Base-by-base conservation (phyloP, 2,888 invertebrate species). In the Aelia acuminata region DNA sequence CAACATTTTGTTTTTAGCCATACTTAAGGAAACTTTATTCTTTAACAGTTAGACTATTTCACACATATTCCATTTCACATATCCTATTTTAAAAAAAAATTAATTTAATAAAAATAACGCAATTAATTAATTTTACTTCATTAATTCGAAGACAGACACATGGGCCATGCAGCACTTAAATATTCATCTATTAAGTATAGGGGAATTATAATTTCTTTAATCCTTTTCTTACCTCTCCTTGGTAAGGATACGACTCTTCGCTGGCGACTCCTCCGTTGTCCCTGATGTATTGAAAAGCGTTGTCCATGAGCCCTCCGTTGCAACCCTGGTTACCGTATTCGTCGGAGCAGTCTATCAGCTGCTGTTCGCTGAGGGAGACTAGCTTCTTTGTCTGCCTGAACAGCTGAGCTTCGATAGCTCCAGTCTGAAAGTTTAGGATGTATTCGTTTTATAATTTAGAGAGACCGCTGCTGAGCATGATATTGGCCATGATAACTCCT, bases 331-430 rank as follows among this genome's bases (percentile, higher is more conserved):
- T 94, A 13, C 93, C 93, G 94, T 94, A 97, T 2, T 92, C 91
- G n/a, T 90, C 91, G 1, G 93, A 93, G 90, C 94, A 94, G 91
- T 94, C 94, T 50, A 94, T 92, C 53, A 94, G 91, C 91, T 94
- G 94, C 50, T 94, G 94, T 89, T 93, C 93, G 90, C 94, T 94
- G 11, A 94, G 91, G 39, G 93, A 93, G 8, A 93, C 92, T 26
- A 94, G 91, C 63, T 92, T 91, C 11, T 93, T 93, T 49, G 92
- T 92, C 91, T 93, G 93, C 18, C 93, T 91, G 91, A 92, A 93
- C 89, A 93, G 96, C 92, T 98, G 97, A 0, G 96, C 97, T 93
- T 98, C 98, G 22, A 98, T 93, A 0, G 97, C 93, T 26, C 98
- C 98, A 87, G 98, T 98, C 95, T 97, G 85, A 1, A 85, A 84